Conservation (phyloP, 2,113 vertebrate species). For the Puntigrus tetrazona region DNA sequence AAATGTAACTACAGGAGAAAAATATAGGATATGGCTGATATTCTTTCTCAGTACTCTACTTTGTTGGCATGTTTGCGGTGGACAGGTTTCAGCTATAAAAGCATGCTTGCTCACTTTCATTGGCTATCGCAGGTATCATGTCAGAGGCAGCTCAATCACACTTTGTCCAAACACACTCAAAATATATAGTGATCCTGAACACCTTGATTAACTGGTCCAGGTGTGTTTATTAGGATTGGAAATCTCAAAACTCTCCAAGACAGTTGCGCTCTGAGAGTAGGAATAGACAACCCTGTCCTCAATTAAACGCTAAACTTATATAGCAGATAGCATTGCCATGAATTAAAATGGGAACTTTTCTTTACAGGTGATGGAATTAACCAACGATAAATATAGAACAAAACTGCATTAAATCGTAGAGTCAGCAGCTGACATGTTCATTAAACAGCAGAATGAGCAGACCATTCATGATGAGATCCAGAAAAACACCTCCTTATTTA, state of each 20-base stretch:
- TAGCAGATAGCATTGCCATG: neutral
- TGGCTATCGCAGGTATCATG: too few species aligned
- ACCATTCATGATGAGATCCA: neutral
- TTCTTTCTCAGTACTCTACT: too few species aligned
- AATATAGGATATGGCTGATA: too few species aligned
- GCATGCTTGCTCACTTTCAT: too few species aligned
- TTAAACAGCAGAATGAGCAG: too few species aligned
- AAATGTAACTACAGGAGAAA: too few species aligned
- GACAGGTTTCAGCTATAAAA: too few species aligned
- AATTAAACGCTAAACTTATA: neutral
- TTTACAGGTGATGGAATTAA: neutral
- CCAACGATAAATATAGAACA: neutral
- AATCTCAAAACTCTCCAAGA: neutral
- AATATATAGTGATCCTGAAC: neutral
- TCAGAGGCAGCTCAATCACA: too few species aligned
- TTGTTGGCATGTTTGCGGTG: too few species aligned
- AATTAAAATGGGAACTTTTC: neutral
- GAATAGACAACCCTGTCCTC: neutral
- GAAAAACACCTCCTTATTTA: constrained; percentile 43
- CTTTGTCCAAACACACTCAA: neutral
- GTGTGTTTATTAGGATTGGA: neutral
- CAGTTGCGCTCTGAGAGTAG: neutral
- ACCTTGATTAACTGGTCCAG: neutral
- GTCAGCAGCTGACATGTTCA: neutral
- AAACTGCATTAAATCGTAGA: neutral